phyloP scores from a whole-genome alignment of 2,888 invertebrate genomes.

The Trachelus iudaicus region DNA sequence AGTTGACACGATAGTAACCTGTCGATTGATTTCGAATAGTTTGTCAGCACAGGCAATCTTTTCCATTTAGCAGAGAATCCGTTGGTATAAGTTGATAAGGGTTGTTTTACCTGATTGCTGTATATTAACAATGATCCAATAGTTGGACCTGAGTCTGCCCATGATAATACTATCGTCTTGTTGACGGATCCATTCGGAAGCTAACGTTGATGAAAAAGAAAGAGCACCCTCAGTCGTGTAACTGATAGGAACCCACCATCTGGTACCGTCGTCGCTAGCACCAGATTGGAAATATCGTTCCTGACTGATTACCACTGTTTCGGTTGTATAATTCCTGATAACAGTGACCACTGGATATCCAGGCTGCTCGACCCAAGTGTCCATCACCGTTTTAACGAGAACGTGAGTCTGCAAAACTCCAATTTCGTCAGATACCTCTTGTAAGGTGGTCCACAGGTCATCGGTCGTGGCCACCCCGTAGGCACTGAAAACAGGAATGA shows the following conservation, averaged over 20 bases:
- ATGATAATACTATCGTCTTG: conserved; percentile 25
- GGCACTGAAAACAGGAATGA: conserved; percentile 15
- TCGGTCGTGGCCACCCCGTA: conserved; percentile 65
- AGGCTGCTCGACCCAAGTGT: conserved; percentile 74
- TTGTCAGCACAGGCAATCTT: neutral
- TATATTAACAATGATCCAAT: conserved; percentile 73
- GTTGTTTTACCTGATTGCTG: conserved; percentile 70
- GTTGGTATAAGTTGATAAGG: neutral
- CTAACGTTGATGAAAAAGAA: conserved; percentile 26
- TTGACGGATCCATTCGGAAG: conserved; percentile 28
- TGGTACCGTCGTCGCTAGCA: conserved; percentile 9
- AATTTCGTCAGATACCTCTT: conserved; percentile 20
- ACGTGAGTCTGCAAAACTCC: conserved; percentile 52
- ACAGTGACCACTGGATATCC: conserved; percentile 76
- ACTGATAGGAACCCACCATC: conserved; percentile 52
- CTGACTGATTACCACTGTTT: conserved; percentile 66
- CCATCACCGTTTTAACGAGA: conserved; percentile 53
- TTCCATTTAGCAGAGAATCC: neutral
- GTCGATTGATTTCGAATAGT: conserved; percentile 1
- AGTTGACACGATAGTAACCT: conserved; percentile 64
- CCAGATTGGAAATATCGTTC: conserved; percentile 39
- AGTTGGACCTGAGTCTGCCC: conserved; percentile 27
- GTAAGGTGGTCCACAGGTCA: conserved; percentile 63
- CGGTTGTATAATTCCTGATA: conserved; percentile 65
- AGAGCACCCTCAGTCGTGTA: conserved; percentile 30